Base-by-base conservation (phyloP, 1,140 invertebrate species). In the Drosophila athabasca region DNA sequence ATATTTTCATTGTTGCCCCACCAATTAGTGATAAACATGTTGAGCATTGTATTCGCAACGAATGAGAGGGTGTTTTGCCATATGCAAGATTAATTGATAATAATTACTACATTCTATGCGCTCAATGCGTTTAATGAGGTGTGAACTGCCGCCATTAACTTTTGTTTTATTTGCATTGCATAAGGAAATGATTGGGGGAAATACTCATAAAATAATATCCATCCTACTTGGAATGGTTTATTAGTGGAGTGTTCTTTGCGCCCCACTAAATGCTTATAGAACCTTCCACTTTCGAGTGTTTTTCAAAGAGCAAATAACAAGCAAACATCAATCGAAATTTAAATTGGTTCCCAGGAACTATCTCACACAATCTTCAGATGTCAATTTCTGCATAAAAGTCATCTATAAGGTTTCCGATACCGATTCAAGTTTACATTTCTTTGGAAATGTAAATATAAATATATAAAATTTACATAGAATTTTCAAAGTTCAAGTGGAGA, bases 81-180 rank as follows among this genome's bases (percentile, higher is more conserved):
- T 71, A 84, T 64, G 62, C 59, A 68, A 84, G 69, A 84, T 79
- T 72, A 78, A 81, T 81, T 81, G 62, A 62, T 51, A 73, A 39
- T 39, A 39, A 81, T 68, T 81, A 71, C 55, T 39, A 53, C 29
- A 57, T 61, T 74, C 41, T 59, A 49, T 43, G 22, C n/a, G n/a
- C 54, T 53, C 59, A 53, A 54, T 69, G 43, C 44, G 60, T 39
- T 59, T 74, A 83, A 82, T 79, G 64, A 83, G 52, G 44, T 60
- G 54, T 58, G 58, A 31, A 13, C 0, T 3, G 11, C 62, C 45
- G 29, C 35, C 57, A 70, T 64, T 82, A 83, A 65, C 57, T 45
- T 44, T 64, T 68, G 41, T 31, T 52, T 13, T 61, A 2, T 49
- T 11, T 44, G 15, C 2, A 0, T 2, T 19, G n/a, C 17, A 17